phyloP scores from a whole-genome alignment of 2,888 invertebrate genomes.

The Cephus spinipes region DNA sequence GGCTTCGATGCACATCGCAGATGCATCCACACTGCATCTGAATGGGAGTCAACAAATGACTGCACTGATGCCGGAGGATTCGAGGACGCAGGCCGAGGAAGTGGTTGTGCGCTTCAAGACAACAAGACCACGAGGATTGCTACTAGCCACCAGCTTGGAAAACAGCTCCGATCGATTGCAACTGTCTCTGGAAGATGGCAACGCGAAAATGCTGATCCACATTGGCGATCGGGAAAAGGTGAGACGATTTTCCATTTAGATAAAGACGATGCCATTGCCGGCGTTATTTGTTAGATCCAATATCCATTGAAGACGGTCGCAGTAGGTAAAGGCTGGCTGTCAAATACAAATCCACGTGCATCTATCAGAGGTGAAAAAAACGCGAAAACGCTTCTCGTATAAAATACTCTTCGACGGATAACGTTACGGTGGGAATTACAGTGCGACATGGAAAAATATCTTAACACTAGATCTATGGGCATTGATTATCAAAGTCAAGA shows the following conservation, averaged over 20 bases:
- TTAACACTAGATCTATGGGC: background rate
- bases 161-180: slow-evolving; percentile 86
- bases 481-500: too few relatives aligned
- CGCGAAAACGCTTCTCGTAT: background rate
- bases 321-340: background rate
- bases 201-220: slow-evolving; percentile 83
- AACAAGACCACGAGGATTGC: slow-evolving; percentile 79
- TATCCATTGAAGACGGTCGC: background rate
- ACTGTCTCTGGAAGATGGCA: slow-evolving; percentile 85
- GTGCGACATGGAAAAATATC: background rate
- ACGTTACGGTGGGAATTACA: background rate
- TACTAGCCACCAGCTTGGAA: slow-evolving; percentile 83
- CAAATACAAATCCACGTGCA: background rate
- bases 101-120: slow-evolving; percentile 88
- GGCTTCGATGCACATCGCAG: slow-evolving; percentile 67
- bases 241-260: slow-evolving; percentile 29
- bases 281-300: background rate
- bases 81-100: slow-evolving; percentile 89
- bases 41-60: slow-evolving; percentile 92
- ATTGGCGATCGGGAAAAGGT: slow-evolving; percentile 90
- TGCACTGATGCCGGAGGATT: slow-evolving; percentile 79
- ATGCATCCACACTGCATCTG: slow-evolving; percentile 87
- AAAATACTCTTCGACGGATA: background rate
- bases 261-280: background rate
- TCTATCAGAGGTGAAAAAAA: background rate